Evolutionary conservation across 2,888 invertebrate genomes (phyloP).

Genomic region (Labia minor): DNA sequence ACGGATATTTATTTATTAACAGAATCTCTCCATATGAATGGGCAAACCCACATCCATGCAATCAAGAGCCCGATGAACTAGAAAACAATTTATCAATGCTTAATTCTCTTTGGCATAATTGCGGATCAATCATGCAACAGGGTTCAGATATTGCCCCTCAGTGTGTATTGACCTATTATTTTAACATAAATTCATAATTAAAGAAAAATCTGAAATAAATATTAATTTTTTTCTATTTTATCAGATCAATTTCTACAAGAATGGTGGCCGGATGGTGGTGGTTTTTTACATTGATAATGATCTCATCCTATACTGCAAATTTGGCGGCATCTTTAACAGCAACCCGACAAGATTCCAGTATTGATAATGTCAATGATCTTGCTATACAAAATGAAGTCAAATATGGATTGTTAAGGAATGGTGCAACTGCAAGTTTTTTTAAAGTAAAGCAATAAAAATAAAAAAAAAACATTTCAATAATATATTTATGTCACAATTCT

Average conservation of each 20-base stretch:
- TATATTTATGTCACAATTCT: too few species aligned
- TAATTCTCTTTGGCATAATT: slow-evolving; percentile 50
- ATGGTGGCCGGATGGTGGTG: slow-evolving; percentile 85
- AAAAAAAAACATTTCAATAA: slow-evolving; percentile 21
- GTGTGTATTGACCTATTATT: slow-evolving; percentile 31
- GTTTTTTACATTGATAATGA: slow-evolving; percentile 86
- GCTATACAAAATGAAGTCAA: slow-evolving; percentile 91
- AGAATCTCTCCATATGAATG: slow-evolving; percentile 46
- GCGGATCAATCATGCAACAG: slow-evolving; percentile 45
- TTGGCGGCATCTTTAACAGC: slow-evolving; percentile 87
- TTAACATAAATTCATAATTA: neutral
- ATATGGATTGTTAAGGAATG: slow-evolving; percentile 79
- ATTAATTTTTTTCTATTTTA: slow-evolving; percentile 17
- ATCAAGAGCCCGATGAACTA: slow-evolving; percentile 41
- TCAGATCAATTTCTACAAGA: slow-evolving; percentile 76
- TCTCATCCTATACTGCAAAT: slow-evolving; percentile 89
- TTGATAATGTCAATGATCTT: slow-evolving; percentile 83
- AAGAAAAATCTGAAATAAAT: neutral
- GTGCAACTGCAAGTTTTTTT: slow-evolving; percentile 86
- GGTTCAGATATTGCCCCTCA: slow-evolving; percentile 44
- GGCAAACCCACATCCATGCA: slow-evolving; percentile 43
- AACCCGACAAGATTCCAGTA: slow-evolving; percentile 78
- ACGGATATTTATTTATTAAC: slow-evolving; percentile 2
- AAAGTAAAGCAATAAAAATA: too few species aligned
- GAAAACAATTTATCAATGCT: slow-evolving; percentile 44